Evolutionary conservation across 2,888 invertebrate species (phyloP).

Genomic region (Drosophila yooni): DNA sequence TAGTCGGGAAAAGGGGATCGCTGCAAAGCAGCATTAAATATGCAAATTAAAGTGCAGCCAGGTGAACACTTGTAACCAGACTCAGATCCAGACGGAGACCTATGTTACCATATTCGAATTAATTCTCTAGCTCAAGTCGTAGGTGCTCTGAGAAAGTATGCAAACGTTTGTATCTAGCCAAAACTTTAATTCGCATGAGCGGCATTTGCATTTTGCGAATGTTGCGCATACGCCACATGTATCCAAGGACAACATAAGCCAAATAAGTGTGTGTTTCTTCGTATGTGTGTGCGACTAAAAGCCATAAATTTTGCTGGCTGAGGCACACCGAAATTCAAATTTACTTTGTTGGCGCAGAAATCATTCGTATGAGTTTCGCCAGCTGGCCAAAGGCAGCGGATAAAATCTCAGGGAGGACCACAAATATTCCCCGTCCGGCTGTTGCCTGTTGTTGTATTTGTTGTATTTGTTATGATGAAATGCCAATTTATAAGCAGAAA

Average conservation of each 20-base stretch:
- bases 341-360: constrained; percentile 50
- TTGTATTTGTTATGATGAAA: constrained; percentile 48
- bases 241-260: constrained; percentile 49
- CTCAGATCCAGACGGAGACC: neutral
- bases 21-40: constrained; percentile 49
- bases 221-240: constrained; percentile 58
- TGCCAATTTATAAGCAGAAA: constrained; percentile 69
- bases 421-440: constrained; percentile 27
- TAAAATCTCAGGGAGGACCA: constrained; percentile 24
- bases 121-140: constrained; percentile 29
- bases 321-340: constrained; percentile 69
- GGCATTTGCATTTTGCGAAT: constrained; percentile 23
- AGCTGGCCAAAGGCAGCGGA: constrained; percentile 36
- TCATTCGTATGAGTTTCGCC: constrained; percentile 32
- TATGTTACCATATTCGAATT: constrained; percentile 6
- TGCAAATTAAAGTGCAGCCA: constrained; percentile 61
- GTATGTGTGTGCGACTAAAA: constrained; percentile 31
- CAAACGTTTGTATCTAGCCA: constrained; percentile 25
- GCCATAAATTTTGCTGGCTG: constrained; percentile 63
- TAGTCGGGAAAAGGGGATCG: constrained; percentile 5
- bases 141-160: constrained; percentile 19
- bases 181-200: constrained; percentile 38
- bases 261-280: constrained; percentile 1
- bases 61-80: constrained; percentile 20
- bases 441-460: constrained; percentile 36